These are phyloP conservation scores for Mesembrinibis cayennensis DNA, from an alignment of 2,113 vertebrate species.

Conservation along the genomic window DNA sequence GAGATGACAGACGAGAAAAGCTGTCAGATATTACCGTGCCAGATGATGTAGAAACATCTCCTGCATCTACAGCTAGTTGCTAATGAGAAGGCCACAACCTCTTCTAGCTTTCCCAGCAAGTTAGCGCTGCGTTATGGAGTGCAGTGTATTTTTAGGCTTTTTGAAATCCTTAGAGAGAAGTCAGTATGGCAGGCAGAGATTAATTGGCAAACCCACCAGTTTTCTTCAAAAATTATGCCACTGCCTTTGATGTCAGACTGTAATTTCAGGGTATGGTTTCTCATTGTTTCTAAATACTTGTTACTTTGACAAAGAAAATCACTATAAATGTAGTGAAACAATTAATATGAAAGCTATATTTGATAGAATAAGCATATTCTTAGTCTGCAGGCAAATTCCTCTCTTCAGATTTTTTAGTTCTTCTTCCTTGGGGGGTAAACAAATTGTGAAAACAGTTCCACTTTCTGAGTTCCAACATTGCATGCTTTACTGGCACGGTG, in stretches of 20 bases:
- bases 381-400: background rate
- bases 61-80: background rate
- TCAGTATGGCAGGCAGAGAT: background rate
- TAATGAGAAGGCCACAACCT: background rate
- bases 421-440: background rate
- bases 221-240: background rate
- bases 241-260: background rate
- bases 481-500: background rate
- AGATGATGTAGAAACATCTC: background rate
- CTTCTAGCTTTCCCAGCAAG: background rate
- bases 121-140: accelerated
- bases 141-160: background rate
- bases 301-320: background rate
- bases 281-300: background rate
- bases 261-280: background rate
- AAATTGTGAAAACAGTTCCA: background rate
- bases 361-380: background rate
- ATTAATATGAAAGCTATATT: background rate
- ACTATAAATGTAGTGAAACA: background rate
- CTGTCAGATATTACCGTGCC: background rate
- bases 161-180: background rate
- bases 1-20: background rate
- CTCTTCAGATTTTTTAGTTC: background rate
- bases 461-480: background rate
- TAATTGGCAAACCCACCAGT: background rate